phyloP scores from a whole-genome alignment of 2,888 invertebrate genomes.

The Zootermopsis nevadensis region DNA sequence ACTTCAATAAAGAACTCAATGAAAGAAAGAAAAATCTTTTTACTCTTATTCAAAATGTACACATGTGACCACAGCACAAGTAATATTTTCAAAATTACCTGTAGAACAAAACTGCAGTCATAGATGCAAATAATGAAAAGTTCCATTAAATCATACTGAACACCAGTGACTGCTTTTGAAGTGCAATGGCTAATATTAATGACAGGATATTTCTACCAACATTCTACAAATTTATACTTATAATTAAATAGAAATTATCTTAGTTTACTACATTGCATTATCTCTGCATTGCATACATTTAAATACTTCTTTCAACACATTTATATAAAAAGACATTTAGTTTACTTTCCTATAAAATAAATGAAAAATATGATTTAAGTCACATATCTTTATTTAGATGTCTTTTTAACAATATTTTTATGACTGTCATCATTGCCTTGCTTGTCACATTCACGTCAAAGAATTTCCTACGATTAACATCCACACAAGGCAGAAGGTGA shows the following conservation, averaged over 20 bases:
- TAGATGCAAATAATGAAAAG: neutral
- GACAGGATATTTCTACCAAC: neutral
- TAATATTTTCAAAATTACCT: neutral
- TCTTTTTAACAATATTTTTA: neutral
- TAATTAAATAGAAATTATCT: neutral
- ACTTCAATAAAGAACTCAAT: too few species aligned
- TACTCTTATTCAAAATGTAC: too few species aligned
- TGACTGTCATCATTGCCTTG: neutral
- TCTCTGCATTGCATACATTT: slow-evolving; percentile 16
- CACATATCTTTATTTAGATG: neutral
- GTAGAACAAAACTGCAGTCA: neutral
- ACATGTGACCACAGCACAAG: neutral
- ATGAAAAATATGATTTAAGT: neutral
- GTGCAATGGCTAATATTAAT: neutral
- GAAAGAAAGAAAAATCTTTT: too few species aligned
- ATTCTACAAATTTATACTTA: neutral
- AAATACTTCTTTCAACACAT: slow-evolving; percentile 5
- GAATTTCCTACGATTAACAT: neutral
- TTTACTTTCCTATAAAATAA: neutral
- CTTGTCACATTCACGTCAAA: neutral
- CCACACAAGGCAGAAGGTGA: neutral
- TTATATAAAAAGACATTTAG: slow-evolving; percentile 25
- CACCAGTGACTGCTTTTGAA: neutral
- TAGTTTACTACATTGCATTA: neutral
- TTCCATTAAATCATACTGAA: neutral